phyloP scores from a whole-genome alignment of 1,140 invertebrate species.

The Lucilia sericata region DNA sequence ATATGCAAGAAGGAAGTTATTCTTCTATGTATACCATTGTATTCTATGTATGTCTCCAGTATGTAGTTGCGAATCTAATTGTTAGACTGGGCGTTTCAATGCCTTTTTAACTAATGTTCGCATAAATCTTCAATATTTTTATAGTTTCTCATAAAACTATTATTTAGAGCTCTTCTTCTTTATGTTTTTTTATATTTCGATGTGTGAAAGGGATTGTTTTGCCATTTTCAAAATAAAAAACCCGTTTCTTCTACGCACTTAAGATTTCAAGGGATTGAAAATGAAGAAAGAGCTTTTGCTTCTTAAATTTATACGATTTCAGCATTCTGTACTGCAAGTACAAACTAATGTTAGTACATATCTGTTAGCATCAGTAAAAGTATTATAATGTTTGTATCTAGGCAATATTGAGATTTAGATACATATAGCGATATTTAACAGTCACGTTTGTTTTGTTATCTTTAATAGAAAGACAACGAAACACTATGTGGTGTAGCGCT shows the following conservation, averaged over 20 bases:
- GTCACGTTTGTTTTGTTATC: neutral
- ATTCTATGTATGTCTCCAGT: neutral
- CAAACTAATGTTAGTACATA: neutral
- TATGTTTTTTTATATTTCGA: neutral
- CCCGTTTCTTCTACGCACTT: neutral
- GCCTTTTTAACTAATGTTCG: conserved; percentile 3
- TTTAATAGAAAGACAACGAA: neutral
- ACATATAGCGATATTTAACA: neutral
- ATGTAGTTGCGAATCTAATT: neutral
- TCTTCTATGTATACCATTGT: too few relatives aligned
- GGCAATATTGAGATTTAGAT: neutral
- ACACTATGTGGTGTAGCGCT: neutral
- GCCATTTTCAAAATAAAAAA: neutral
- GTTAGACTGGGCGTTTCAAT: neutral
- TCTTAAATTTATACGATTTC: neutral
- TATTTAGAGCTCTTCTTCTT: neutral
- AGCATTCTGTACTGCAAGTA: neutral
- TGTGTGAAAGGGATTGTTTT: neutral
- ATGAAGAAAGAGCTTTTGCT: neutral
- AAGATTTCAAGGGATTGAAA: neutral
- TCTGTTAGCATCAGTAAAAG: too few relatives aligned
- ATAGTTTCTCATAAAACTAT: neutral
- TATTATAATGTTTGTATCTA: neutral
- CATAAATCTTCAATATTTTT: neutral
- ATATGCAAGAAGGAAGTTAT: neutral